A percentile compares a stretch with the other conserved stretches of the same genome.
phyloP scores from a whole-genome alignment of 2,888 invertebrate genomes.

The Ormyrus nitidulus region DNA sequence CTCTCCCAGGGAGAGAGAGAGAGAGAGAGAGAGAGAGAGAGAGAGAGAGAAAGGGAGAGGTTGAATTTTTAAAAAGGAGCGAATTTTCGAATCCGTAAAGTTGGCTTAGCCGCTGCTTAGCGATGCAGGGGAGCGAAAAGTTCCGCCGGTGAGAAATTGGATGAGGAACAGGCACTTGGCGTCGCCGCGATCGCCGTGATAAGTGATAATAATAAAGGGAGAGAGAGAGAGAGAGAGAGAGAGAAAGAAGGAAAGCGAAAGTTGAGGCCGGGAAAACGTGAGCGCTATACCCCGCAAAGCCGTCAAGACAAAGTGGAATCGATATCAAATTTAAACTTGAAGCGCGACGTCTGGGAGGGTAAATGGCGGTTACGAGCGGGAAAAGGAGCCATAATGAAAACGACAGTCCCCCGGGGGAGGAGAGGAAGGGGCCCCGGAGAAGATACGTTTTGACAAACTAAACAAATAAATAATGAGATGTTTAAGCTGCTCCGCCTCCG shows the following conservation, averaged over 20 bases:
- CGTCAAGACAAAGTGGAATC: slow-evolving; percentile 39
- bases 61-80: too few species aligned
- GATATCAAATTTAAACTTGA: slow-evolving; percentile 46
- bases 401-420: slow-evolving; percentile 26
- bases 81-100: too few species aligned
- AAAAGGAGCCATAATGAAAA: slow-evolving; percentile 29
- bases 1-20: neutral
- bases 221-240: neutral
- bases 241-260: neutral
- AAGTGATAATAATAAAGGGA: slow-evolving; percentile 30
- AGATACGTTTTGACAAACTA: slow-evolving; percentile 14
- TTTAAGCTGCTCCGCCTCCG: neutral
- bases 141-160: slow-evolving; percentile 10
- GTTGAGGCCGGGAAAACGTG: neutral
- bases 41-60: too few species aligned
- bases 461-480: slow-evolving; percentile 41
- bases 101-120: too few species aligned
- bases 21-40: too few species aligned
- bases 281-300: neutral
- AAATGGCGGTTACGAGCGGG: neutral
- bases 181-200: slow-evolving; percentile 15
- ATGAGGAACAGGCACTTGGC: slow-evolving; percentile 13
- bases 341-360: neutral
- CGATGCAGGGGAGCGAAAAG: neutral
- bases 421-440: neutral